Evolutionary conservation across 1,140 invertebrate species (phyloP), one percentile per base, ranked within the genome.

Genomic region (Dendroctonus ponderosae): DNA sequence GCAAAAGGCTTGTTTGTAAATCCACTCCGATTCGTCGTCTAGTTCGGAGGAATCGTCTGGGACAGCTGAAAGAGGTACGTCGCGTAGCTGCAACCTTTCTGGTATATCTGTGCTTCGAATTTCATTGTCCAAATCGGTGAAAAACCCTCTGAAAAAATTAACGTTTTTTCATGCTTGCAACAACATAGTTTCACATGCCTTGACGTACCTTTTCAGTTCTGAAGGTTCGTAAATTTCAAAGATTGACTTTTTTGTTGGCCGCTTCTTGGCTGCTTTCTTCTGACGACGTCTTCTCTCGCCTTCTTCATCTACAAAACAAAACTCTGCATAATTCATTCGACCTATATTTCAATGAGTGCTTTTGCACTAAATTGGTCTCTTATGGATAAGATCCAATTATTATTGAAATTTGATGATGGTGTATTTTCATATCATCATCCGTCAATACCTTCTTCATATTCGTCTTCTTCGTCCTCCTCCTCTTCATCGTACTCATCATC

Each of bases 201-300:
- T 26, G 1, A 26, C 26, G 15, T 53, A 63, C 61, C 61, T 85
- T 80, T 98, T 98, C 52, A 99, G 82, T 79, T 99, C 97, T 77
- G 90, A 93, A 0, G 98, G 98, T 77, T 99, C 98, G 79, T 97
- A 99, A 59, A 98, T 90, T 81, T 95, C 91, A 78, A 92, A 94
- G 61, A 98, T 97, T 6, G 92, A 94, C 76, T 96, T 97, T 68
- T 88, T 90, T 0, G 88, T 86, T 6, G 88, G 84, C 75, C 92
- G 91, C 76, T 93, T 93, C 37, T 88, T 85, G 50, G 85, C 81
- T 51, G 87, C 84, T 76, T 93, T 95, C 70, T 89, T 90, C 8
- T 84, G 85, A 58, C 82, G 78, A 7, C 82, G 80, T 74, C 83
- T 73, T 37, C 52, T 60, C 52, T 68, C 66, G 3, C 66, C 66